Evolutionary conservation across 2,797 vertebrate species (phyloP).

Genomic region (Muscicapa comitata): DNA sequence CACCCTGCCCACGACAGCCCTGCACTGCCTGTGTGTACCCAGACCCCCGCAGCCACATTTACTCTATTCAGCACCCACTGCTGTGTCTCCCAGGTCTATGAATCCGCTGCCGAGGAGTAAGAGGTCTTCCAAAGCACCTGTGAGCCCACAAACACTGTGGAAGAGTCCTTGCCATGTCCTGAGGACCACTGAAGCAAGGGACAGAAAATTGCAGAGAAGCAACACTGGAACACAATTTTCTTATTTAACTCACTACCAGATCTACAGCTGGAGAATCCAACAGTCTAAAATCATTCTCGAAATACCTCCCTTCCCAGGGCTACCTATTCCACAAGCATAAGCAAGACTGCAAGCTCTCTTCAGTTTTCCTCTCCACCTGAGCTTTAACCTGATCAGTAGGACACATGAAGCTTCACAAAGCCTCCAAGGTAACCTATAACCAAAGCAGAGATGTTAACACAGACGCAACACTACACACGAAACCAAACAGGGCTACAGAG

Average conservation of each 20-base stretch:
- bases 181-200: rapidly evolving
- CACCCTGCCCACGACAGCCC: not conserved
- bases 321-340: not conserved
- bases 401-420: not conserved
- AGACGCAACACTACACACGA: rapidly evolving
- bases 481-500: not conserved
- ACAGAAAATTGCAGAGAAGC: rapidly evolving
- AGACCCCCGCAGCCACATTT: not conserved
- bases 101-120: rapidly evolving
- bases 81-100: rapidly evolving
- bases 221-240: not conserved
- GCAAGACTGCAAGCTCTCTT: not conserved
- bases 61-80: rapidly evolving
- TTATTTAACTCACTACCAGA: not conserved
- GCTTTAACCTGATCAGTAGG: not conserved
- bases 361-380: not conserved
- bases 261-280: not conserved
- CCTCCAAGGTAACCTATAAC: not conserved
- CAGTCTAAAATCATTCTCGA: not conserved
- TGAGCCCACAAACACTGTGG: rapidly evolving
- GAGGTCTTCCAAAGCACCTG: not conserved
- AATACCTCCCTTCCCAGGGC: not conserved
- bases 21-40: rapidly evolving
- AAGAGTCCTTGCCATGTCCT: rapidly evolving
- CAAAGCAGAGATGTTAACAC: not conserved